Evolutionary conservation across 1,140 invertebrate species (phyloP).

Genomic region (Gryllus bimaculatus): DNA sequence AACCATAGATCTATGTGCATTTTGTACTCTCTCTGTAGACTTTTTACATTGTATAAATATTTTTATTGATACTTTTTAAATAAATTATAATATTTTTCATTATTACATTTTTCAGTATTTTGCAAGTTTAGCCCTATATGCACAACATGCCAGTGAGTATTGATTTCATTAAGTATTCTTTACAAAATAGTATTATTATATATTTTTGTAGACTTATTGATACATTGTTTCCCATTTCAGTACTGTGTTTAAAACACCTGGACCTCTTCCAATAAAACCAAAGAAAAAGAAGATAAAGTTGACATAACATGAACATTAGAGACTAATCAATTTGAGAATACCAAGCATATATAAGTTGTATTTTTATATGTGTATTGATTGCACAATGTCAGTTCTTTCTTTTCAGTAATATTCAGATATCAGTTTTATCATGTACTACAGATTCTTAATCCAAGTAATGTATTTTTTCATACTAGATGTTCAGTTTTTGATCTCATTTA

Average conservation of each 20-base stretch:
- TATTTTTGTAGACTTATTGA: neutral
- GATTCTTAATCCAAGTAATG: no score
- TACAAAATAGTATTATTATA: neutral
- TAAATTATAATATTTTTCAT: neutral
- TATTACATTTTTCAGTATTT: conserved; percentile 67
- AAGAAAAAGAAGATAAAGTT: conserved; percentile 56
- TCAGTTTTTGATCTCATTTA: no score
- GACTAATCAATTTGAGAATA: neutral
- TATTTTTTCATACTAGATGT: no score
- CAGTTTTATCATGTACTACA: no score
- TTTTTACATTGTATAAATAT: no score
- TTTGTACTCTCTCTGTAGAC: no score
- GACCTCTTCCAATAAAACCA: conserved; percentile 54
- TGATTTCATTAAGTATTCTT: neutral
- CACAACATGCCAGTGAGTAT: conserved; percentile 90
- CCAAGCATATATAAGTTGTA: neutral
- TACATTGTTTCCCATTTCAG: conserved; percentile 44
- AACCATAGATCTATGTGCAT: no score
- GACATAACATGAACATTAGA: conserved; percentile 12
- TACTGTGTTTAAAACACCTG: conserved; percentile 72
- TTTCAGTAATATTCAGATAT: neutral
- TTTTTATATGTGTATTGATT: neutral
- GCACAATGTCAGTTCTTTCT: neutral
- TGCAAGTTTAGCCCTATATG: conserved; percentile 96
- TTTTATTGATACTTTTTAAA: no score